Evolutionary conservation across 2,797 vertebrate genomes (phyloP), one percentile per base, ranked within the genome.

Genomic region (Acipenser transmontanus): DNA sequence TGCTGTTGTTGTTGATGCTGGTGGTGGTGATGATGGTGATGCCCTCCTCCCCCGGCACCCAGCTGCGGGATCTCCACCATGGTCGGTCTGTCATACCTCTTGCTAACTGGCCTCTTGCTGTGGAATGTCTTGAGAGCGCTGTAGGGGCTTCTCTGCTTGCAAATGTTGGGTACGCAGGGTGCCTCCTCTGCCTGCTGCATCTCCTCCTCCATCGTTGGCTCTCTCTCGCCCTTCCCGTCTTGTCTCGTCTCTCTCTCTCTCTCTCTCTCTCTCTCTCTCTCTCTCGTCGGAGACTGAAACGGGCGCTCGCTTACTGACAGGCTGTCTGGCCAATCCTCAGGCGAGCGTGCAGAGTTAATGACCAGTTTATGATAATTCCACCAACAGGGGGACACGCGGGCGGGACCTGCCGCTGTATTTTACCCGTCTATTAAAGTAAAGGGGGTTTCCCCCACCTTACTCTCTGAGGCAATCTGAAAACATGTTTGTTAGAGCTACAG

Each of bases 301-400:
- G 89, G 87, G 89, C 85, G 90, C 87, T 85, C 78, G 84, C 75
- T 87, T 93, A 95, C 92, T 94, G 95, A 96, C 94, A 93, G 81
- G 81, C 86, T 76, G 78, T 83, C 83, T 82, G 91, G 88, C 95
- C 95, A 97, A 97, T 98, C 94, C 94, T 92, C 92, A 76, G 76
- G 70, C 84, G 80, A 84, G 71, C 78, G 76, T 75, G 66, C 76
- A 63, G 76, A 72, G 61, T 68, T 63, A 66, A 8, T 47, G 2
- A 13, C 9, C 17, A 34, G 9, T 51, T 72, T 66, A 52, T 7
- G 75, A 54, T 76, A 75, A 68, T 78, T 79, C 80, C 74, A 82
- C 82, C 84, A 66, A 76, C 72, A 65, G 83, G 82, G 82, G 76
- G 70, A 79, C 70, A 61, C 60, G 8, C 84, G 81, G 85, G 83